Conservation (phyloP, 2,113 vertebrate species). For the Vidua macroura region DNA sequence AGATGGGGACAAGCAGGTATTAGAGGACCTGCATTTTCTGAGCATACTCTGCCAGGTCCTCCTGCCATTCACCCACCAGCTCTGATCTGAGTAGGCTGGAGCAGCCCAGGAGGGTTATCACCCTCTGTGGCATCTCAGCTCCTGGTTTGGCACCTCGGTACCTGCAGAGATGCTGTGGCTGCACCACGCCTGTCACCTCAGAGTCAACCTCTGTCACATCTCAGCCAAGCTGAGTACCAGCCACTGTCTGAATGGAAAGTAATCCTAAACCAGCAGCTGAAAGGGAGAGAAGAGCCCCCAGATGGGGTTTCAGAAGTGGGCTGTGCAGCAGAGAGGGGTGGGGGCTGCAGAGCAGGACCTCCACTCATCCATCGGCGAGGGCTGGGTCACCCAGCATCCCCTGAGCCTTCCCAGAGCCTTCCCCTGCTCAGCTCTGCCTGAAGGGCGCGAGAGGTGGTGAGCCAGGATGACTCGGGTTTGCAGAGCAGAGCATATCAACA, state of each 20-base stretch:
- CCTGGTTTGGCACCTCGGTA: fast-evolving
- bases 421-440: neutral
- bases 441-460: fast-evolving
- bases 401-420: neutral
- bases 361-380: neutral
- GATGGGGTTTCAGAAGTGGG: neutral
- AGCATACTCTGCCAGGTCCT: neutral
- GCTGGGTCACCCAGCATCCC: neutral
- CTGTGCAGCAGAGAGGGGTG: neutral
- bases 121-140: neutral
- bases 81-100: neutral
- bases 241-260: neutral
- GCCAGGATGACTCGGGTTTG: neutral
- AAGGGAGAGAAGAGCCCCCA: neutral
- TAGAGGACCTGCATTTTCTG: neutral
- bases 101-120: neutral
- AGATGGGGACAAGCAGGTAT: neutral
- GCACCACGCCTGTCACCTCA: neutral
- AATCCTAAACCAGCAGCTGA: slow-evolving; percentile 7
- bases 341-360: neutral
- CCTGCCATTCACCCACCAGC: neutral
- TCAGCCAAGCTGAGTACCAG: neutral
- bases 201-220: neutral
- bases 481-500: neutral
- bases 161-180: neutral